Percentiles rank a stretch among this genome's conserved stretches.
Evolutionary conservation across 1,140 invertebrate genomes (phyloP).

Genomic region (Drosophila ironensis): DNA sequence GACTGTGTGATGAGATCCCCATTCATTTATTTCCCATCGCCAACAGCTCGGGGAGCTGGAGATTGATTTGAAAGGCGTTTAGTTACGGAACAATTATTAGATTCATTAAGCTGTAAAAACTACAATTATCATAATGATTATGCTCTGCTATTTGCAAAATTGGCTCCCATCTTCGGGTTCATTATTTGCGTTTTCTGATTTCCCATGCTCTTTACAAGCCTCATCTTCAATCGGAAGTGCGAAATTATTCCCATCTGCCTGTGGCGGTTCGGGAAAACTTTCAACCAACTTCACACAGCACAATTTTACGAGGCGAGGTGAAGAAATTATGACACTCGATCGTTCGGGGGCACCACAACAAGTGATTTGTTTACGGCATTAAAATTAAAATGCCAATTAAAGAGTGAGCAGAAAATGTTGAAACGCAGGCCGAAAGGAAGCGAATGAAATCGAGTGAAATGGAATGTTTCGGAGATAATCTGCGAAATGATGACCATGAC

Average conservation of each 20-base stretch:
- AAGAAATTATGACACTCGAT: slow-evolving; percentile 73
- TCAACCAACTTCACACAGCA: slow-evolving; percentile 29
- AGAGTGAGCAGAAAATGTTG: slow-evolving; percentile 40
- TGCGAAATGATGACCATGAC: slow-evolving; percentile 73
- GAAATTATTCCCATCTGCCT: slow-evolving; percentile 8
- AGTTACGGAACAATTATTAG: not conserved
- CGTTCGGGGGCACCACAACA: slow-evolving; percentile 34
- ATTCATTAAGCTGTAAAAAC: no score
- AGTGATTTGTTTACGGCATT: slow-evolving; percentile 72
- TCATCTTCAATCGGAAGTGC: slow-evolving; percentile 24
- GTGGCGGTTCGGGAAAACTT: slow-evolving; percentile 26
- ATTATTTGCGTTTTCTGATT: no score
- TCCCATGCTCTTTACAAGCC: no score
- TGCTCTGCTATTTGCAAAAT: no score
- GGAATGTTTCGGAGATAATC: slow-evolving; percentile 59
- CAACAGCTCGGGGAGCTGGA: not conserved
- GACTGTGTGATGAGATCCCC: slow-evolving; percentile 27
- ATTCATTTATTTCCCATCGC: slow-evolving; percentile 15
- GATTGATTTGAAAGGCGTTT: not conserved
- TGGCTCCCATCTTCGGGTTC: no score
- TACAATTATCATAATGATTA: no score
- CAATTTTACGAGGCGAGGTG: slow-evolving; percentile 11
- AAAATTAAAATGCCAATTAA: slow-evolving; percentile 63
- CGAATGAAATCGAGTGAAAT: slow-evolving; percentile 41
- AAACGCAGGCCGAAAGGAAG: slow-evolving; percentile 36